Evolutionary conservation across 2,113 vertebrate genomes (phyloP).

Genomic region (Corythornis madagascariensis): DNA sequence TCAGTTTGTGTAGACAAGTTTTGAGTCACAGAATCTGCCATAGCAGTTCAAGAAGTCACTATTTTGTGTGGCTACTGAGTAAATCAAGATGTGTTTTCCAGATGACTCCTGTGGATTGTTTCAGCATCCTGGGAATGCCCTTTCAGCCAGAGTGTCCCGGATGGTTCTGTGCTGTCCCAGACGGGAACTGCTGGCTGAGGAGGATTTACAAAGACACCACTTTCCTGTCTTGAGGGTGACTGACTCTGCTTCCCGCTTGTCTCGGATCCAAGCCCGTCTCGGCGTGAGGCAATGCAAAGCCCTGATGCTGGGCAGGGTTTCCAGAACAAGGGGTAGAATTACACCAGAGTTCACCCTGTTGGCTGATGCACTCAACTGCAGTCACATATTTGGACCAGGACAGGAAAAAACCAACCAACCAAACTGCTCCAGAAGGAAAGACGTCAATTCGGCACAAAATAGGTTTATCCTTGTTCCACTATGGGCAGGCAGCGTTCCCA

Average conservation of each 20-base stretch:
- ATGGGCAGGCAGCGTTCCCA: neutral
- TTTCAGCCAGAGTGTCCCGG: neutral
- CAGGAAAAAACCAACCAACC: too few relatives aligned
- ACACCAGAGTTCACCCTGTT: too few relatives aligned
- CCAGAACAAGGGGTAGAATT: too few relatives aligned
- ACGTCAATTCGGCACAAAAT: too few relatives aligned
- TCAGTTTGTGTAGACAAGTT: neutral
- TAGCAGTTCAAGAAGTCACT: neutral
- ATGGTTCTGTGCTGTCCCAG: neutral
- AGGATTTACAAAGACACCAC: neutral
- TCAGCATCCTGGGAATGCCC: neutral
- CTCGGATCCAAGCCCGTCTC: too few relatives aligned
- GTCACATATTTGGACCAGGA: too few relatives aligned
- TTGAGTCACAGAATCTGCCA: neutral
- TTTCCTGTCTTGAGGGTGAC: neutral
- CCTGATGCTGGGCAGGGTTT: too few relatives aligned
- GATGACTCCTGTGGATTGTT: neutral
- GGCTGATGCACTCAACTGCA: too few relatives aligned
- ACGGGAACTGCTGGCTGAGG: neutral
- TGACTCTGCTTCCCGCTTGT: neutral
- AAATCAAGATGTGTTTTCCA: neutral
- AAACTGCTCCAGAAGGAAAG: too few relatives aligned
- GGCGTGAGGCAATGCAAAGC: too few relatives aligned
- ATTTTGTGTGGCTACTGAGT: neutral
- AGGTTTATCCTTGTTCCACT: too few relatives aligned